Base-by-base conservation (phyloP, 2,797 vertebrate genomes). In the Cygnus olor region DNA sequence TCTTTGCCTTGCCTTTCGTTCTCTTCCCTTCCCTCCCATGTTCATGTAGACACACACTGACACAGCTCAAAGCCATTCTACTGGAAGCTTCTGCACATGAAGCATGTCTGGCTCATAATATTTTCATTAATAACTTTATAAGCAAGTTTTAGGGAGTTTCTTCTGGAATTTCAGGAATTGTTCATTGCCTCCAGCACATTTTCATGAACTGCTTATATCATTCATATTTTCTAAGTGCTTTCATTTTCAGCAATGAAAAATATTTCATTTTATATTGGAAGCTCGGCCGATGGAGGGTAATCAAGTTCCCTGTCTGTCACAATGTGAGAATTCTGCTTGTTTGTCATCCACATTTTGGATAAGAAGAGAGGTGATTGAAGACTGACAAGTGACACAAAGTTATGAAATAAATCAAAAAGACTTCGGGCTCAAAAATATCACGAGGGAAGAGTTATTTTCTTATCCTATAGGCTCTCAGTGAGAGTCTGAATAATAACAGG, bases 261-360 rank as follows among this genome's bases (percentile, higher is more conserved):
- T 27, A 0, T 71, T 72, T 40, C 13, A 77, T 17, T 87, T 44
- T 10, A 14, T 85, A 85, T 58, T 24, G 79, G 63, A 91, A 89
- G 13, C 17, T 72, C 91, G 82, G 54, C 79, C 87, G 63, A 72
- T n/a, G 79, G 32, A 89, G 14, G 2, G 81, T 30, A 93, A 79
- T 78, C 34, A 81, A 87, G 91, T 85, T 34, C 53, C 19, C 30
- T 69, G 34, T 49, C 53, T 90, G 78, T 84, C 53, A 74, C 53
- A 63, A 72, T 58, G 69, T 84, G 78, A 90, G 78, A 95, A 92
- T 92, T 86, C 51, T 85, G 69, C 47, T 36, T 77, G 14, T 57
- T 92, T 94, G 54, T 85, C 42, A 83, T 66, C 56, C 73, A 80
- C 18, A 69, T 24, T 77, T 80, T 80, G 57, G 69, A 57, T 54